Conservation (phyloP, 1,140 invertebrate species). For the Drosophila hydei region DNA sequence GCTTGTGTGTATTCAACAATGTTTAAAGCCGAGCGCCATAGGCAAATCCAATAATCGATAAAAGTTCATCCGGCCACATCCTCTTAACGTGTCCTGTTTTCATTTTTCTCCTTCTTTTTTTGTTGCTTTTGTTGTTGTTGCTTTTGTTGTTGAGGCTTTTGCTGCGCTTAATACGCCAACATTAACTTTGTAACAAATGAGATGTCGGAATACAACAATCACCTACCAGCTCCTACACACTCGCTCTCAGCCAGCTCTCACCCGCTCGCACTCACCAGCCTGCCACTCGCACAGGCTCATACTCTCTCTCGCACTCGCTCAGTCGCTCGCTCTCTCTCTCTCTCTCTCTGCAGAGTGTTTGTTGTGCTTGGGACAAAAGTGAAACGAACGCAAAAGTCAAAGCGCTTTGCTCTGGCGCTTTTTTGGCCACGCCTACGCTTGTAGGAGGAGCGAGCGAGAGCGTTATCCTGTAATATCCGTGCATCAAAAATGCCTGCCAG, state of each 20-base stretch:
- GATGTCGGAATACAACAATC: constrained; percentile 81
- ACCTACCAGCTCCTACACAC: constrained; percentile 54
- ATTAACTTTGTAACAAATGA: constrained; percentile 83
- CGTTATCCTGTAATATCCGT: constrained; percentile 74
- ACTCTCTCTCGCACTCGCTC: constrained; percentile 15
- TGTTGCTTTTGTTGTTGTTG: constrained; percentile 23
- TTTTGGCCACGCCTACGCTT: constrained; percentile 62
- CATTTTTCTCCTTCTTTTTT: not conserved
- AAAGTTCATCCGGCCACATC: constrained; percentile 46
- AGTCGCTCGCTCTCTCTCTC: constrained; percentile 6
- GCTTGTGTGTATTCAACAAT: constrained; percentile 32
- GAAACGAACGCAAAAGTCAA: constrained; percentile 80
- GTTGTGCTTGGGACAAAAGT: constrained; percentile 72
- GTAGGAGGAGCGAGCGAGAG: constrained; percentile 69
- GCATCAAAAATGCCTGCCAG: constrained; percentile 63
- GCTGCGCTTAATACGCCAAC: constrained; percentile 81
- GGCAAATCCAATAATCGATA: constrained; percentile 78
- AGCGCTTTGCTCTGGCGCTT: constrained; percentile 63
- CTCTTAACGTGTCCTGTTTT: constrained; percentile 15
- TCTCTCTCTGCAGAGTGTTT: constrained; percentile 39
- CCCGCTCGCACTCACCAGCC: not conserved
- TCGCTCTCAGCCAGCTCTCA: not conserved
- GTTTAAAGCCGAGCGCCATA: constrained; percentile 12
- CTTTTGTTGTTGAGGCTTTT: constrained; percentile 78
- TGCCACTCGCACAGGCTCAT: not conserved